These are phyloP conservation scores for Trematomus loennbergii DNA, from an alignment of 2,113 vertebrate genomes.

Conservation along the genomic window DNA sequence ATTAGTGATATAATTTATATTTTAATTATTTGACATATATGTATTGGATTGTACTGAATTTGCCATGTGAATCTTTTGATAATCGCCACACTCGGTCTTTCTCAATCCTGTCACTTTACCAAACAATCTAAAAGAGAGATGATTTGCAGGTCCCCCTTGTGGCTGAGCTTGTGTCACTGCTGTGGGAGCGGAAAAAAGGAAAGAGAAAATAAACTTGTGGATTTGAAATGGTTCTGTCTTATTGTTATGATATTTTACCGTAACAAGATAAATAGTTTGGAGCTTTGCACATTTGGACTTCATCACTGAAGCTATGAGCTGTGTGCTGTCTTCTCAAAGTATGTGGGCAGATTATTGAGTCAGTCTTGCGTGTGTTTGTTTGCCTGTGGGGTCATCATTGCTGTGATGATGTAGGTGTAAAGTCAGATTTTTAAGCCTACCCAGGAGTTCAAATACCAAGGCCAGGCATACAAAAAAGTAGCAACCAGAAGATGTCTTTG, in stretches of 20 bases:
- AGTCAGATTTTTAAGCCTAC: slow-evolving; percentile 59
- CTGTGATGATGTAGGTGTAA: slow-evolving; percentile 64
- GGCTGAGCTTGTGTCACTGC: slow-evolving; percentile 12
- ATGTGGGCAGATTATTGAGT: slow-evolving; percentile 64
- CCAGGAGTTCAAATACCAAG: slow-evolving; percentile 29
- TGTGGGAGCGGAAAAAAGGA: background rate
- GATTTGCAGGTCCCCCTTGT: slow-evolving; percentile 5
- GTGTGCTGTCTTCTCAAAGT: slow-evolving; percentile 19
- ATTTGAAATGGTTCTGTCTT: slow-evolving; percentile 26
- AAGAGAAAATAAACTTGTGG: background rate
- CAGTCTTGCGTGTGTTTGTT: slow-evolving; percentile 58
- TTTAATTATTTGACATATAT: slow-evolving; percentile 5
- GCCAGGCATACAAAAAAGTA: slow-evolving; percentile 15
- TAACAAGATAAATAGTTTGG: slow-evolving; percentile 1
- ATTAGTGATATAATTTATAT: slow-evolving; percentile 28
- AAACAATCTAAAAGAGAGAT: slow-evolving; percentile 49
- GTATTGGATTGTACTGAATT: slow-evolving; percentile 31
- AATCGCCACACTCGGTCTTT: slow-evolving; percentile 26
- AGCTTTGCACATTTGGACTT: slow-evolving; percentile 35
- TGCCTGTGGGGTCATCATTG: slow-evolving; percentile 54
- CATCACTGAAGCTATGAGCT: slow-evolving; percentile 3
- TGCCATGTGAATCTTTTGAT: slow-evolving; percentile 33
- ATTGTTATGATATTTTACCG: background rate
- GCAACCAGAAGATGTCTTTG: slow-evolving; percentile 7
- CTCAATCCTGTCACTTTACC: slow-evolving; percentile 7